Percentiles rank a stretch among this genome's conserved stretches.
These are phyloP conservation scores for Amphimallon solstitiale DNA, from an alignment of 2,888 invertebrate species.

Conservation along the genomic window DNA sequence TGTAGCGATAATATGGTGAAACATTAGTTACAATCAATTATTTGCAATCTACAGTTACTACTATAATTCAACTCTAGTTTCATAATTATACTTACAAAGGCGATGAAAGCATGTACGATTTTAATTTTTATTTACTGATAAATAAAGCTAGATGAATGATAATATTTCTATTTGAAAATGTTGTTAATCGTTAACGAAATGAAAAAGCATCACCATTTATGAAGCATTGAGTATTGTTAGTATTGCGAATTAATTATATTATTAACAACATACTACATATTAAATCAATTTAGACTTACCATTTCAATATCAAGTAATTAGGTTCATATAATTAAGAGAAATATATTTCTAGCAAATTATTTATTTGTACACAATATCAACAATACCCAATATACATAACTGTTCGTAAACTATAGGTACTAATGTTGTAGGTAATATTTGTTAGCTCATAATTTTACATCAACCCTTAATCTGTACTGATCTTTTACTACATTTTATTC, in stretches of 20 bases:
- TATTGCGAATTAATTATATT: slow-evolving; percentile 49
- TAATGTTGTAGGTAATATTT: background rate
- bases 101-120: too few relatives aligned
- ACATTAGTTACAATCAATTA: too few relatives aligned
- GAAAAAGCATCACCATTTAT: background rate
- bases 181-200: background rate
- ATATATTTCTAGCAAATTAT: slow-evolving; percentile 30
- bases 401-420: background rate
- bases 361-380: slow-evolving; percentile 53
- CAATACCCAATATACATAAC: slow-evolving; percentile 54
- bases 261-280: background rate
- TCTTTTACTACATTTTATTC: too few relatives aligned
- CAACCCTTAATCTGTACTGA: background rate
- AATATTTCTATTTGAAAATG: too few relatives aligned
- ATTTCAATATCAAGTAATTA: slow-evolving; percentile 19
- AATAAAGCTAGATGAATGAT: too few relatives aligned
- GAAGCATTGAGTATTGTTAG: slow-evolving; percentile 59
- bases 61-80: too few relatives aligned
- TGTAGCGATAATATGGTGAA: too few relatives aligned
- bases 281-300: slow-evolving; percentile 40
- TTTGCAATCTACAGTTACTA: too few relatives aligned
- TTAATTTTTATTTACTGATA: too few relatives aligned
- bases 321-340: slow-evolving; percentile 28
- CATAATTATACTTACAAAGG: too few relatives aligned
- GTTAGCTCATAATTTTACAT: background rate